phyloP scores from a whole-genome alignment of 2,113 vertebrate genomes.

The Brienomyrus longianalis region DNA sequence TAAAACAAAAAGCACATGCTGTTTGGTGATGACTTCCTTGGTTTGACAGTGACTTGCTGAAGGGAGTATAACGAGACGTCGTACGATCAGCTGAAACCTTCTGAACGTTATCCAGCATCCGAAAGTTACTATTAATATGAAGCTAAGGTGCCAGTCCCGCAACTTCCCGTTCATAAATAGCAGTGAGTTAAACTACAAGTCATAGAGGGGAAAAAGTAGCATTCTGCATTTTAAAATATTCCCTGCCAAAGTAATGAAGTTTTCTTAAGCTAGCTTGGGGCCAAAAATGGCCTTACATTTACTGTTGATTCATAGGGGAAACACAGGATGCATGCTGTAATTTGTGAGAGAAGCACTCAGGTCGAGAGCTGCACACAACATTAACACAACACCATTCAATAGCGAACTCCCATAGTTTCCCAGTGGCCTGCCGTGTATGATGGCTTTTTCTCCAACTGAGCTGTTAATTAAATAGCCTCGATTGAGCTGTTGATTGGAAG shows the following conservation, averaged over 20 bases:
- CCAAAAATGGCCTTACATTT: background rate
- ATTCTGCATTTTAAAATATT: background rate
- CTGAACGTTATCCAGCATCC: background rate
- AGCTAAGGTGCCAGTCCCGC: background rate
- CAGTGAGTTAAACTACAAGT: background rate
- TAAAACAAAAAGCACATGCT: background rate
- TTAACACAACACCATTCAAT: background rate
- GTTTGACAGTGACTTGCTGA: background rate
- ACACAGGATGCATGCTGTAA: background rate
- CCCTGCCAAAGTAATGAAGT: background rate
- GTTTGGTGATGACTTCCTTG: background rate
- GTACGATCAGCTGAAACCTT: background rate
- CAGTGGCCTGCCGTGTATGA: background rate
- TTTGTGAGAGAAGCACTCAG: background rate
- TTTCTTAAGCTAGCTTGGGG: background rate
- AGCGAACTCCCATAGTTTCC: background rate
- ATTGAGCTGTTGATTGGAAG: slow-evolving; percentile 13
- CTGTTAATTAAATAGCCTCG: slow-evolving; percentile 9
- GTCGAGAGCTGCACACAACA: background rate
- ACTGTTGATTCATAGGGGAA: background rate
- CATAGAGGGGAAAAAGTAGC: background rate
- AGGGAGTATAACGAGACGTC: background rate
- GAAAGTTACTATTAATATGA: background rate
- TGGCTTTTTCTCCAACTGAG: background rate
- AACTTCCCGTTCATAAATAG: background rate